Base-by-base conservation (phyloP, 1,140 invertebrate species). In the silkworm (Bombyx mori) region DNA sequence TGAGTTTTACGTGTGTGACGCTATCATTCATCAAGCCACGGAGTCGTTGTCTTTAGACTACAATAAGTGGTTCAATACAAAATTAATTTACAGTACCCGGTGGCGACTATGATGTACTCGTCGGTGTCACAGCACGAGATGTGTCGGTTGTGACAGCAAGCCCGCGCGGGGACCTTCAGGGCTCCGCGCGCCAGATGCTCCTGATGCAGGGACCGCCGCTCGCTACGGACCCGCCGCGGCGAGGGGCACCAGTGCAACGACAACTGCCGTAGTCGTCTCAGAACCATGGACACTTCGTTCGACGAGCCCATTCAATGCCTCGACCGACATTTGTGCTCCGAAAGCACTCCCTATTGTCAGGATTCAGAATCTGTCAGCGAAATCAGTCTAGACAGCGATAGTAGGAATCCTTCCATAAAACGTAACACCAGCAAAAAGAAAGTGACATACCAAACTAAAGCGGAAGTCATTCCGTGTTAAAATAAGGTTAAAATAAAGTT, bases 101-200 rank as follows among this genome's bases (percentile, higher is more conserved):
- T 88, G 52, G 81, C 87, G 6, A 79, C 83, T 22, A 88, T 88
- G 82, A 88, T 86, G 86, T 88, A 88, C 62, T 81, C 84, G 3
- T 88, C 87, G 12, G 87, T 88, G 52, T 79, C 86, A 2, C 83
- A 86, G 54, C 87, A 88, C 60, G 87, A 88, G 70, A 82, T 88
- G 77, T 88, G 87, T 71, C 77, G 81, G 2, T 87, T 88, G 85
- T 88, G 87, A 88, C 87, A 87, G 50, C 84, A 87, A 65, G 78
- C 77, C 8, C 76, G 84, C 54, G 81, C 79, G 58, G 85, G 82
- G 46, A 74, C 76, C 0, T 75, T 75, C 53, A 68, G 78, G 6
- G 66, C 65, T 6, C 65, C 78, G 8, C 73, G 82, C 35, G 64
- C 77, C 6, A 68, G 77, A 1, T 82, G 83, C 61, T 82, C 82